Percentiles rank a stretch among this genome's conserved stretches.
Conservation (phyloP, 2,113 vertebrate species). For the Pipa parva region DNA sequence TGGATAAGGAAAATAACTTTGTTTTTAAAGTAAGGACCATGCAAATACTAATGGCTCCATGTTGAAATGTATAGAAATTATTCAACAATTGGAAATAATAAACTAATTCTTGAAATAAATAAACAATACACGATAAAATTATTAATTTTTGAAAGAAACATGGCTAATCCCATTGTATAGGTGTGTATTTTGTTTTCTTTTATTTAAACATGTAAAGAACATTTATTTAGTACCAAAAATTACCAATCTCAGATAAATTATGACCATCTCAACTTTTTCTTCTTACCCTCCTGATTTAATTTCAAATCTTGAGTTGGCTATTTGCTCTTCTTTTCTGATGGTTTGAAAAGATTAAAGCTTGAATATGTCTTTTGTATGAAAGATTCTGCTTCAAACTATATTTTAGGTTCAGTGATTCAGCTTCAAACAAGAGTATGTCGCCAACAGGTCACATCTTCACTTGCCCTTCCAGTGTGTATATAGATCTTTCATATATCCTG, state of each 20-base stretch:
- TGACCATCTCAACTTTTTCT: conserved; percentile 64
- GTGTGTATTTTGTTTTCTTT: neutral
- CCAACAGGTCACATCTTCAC: conserved; percentile 54
- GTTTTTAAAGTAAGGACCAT: too few species aligned
- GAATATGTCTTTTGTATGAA: conserved; percentile 45
- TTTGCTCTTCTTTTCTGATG: conserved; percentile 62
- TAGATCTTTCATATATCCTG: conserved; percentile 42
- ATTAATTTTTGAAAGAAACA: too few species aligned
- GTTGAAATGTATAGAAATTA: too few species aligned
- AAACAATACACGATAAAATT: too few species aligned
- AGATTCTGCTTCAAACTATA: conserved; percentile 50
- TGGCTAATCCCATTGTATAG: too few species aligned
- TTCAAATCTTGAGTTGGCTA: conserved; percentile 63
- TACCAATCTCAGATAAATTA: conserved; percentile 43
- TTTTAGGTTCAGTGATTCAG: conserved; percentile 52
- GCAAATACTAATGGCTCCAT: too few species aligned
- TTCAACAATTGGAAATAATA: too few species aligned
- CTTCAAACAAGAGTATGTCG: conserved; percentile 48
- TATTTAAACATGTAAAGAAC: too few species aligned
- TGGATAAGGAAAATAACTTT: too few species aligned
- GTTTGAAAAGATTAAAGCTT: conserved; percentile 67
- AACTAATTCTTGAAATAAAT: too few species aligned
- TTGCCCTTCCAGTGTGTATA: conserved; percentile 36
- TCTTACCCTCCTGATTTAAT: conserved; percentile 57
- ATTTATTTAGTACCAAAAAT: too few species aligned